phyloP scores from a whole-genome alignment of 1,140 invertebrate species.

The Drosophila melanogaster region Release_6_plus_ISO1_MT NC_004354.4:17681501-17682000 shows the following conservation, averaged over 20 bases:
- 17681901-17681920: no score
- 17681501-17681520: conserved; percentile 22
- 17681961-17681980: no score
- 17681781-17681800: conserved; percentile 59
- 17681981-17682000: no score
- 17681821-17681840: neutral
- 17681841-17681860: no score
- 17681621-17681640: conserved; percentile 79
- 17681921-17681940: neutral
- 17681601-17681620: conserved; percentile 57
- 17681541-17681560: conserved; percentile 79
- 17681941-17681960: neutral
- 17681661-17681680: conserved; percentile 7
- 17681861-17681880: no score
- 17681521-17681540: conserved; percentile 76
- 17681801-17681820: conserved; percentile 4
- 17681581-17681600: conserved; percentile 34
- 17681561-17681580: conserved; percentile 58
- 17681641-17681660: conserved; percentile 58
- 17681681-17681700: conserved; percentile 26
- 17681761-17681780: conserved; percentile 26
- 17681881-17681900: no score
- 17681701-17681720: conserved; percentile 45
- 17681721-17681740: conserved; percentile 26
- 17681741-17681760: conserved; percentile 9